These are phyloP conservation scores for Miltochrista miniata DNA, from an alignment of 2,888 invertebrate species.

Conservation along the genomic window DNA sequence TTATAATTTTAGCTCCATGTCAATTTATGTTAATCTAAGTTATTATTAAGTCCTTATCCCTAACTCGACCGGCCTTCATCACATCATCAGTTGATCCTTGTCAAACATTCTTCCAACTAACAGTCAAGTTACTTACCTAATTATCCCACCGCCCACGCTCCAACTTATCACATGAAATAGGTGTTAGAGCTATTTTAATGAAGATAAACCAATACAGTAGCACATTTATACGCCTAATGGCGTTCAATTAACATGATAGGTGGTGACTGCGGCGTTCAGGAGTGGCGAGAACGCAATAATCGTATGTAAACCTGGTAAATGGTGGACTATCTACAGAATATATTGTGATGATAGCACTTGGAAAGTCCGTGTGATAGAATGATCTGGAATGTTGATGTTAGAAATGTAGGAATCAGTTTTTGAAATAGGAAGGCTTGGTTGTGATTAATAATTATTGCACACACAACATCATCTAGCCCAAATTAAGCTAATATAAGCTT, in stretches of 20 bases:
- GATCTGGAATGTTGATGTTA: conserved; percentile 7
- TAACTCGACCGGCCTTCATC: not conserved
- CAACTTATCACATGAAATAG: conserved; percentile 32
- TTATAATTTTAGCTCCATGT: too few relatives aligned
- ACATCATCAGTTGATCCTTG: conserved; percentile 2
- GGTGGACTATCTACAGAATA: conserved; percentile 17
- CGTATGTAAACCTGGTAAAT: conserved; percentile 34
- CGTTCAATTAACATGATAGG: conserved; percentile 55
- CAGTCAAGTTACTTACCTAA: conserved; percentile 13
- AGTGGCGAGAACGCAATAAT: conserved; percentile 28
- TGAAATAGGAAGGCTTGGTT: too few relatives aligned
- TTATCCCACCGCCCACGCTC: conserved; percentile 29
- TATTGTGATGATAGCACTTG: conserved; percentile 30
- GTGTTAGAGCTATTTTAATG: conserved; percentile 34
- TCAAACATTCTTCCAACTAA: conserved; percentile 20
- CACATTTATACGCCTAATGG: conserved; percentile 43
- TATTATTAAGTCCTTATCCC: too few relatives aligned
- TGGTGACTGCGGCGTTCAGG: conserved; percentile 17
- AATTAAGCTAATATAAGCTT: too few relatives aligned
- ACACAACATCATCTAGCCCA: too few relatives aligned
- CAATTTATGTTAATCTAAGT: too few relatives aligned
- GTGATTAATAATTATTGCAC: too few relatives aligned
- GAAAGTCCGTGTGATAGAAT: conserved; percentile 3
- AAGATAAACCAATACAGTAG: conserved; percentile 25
- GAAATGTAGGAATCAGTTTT: not conserved